phyloP scores from a whole-genome alignment of 2,888 invertebrate species.

The Shargacucullia verbasci region DNA sequence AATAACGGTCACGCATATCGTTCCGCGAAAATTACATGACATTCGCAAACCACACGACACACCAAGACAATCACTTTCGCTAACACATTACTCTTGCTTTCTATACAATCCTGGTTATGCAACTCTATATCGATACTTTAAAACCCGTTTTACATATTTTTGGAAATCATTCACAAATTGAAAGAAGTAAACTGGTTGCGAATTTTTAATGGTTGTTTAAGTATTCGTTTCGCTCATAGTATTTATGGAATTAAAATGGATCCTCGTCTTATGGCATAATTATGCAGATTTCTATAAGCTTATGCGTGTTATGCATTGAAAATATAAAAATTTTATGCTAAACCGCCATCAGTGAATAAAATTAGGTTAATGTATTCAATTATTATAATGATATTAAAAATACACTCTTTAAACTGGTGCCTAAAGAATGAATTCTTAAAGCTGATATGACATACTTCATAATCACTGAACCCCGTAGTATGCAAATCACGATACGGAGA shows the following conservation, averaged over 20 bases:
- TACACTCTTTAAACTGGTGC: no score
- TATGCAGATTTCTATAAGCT: not conserved
- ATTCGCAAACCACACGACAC: constrained; percentile 47
- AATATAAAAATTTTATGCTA: no score
- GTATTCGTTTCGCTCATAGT: not conserved
- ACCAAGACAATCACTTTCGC: constrained; percentile 50
- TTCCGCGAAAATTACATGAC: constrained; percentile 44
- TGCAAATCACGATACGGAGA: no score
- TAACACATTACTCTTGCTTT: constrained; percentile 48
- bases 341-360: no score
- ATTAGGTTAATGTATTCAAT: no score
- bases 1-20: constrained; percentile 38
- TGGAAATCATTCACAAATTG: constrained; percentile 22
- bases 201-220: not conserved
- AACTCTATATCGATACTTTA: constrained; percentile 35
- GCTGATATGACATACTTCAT: no score
- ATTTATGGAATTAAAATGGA: not conserved
- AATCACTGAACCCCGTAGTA: no score
- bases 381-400: no score
- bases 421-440: no score
- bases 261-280: not conserved
- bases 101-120: constrained; percentile 49
- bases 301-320: no score
- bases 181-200: constrained; percentile 21
- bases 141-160: constrained; percentile 30